phyloP scores from a whole-genome alignment of 2,797 vertebrate species.

The Dendrocincla tyrannina region DNA sequence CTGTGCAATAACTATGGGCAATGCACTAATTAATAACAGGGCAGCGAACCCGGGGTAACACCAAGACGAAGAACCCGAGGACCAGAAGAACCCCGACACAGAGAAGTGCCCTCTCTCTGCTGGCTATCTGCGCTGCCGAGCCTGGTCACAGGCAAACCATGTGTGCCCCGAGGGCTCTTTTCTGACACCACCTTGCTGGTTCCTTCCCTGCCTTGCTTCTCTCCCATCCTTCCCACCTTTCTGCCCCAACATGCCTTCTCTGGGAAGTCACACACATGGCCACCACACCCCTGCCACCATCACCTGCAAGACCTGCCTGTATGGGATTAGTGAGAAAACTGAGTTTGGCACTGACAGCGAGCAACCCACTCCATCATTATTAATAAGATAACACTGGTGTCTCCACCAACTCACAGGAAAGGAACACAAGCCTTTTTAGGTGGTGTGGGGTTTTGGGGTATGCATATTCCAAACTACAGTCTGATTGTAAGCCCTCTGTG shows the following conservation, averaged over 20 bases:
- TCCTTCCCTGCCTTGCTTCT: background rate
- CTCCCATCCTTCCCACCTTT: background rate
- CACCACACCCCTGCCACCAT: no score
- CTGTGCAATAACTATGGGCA: accelerated
- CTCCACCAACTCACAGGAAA: background rate
- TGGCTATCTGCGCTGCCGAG: accelerated
- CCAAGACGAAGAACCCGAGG: background rate
- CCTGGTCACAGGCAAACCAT: accelerated
- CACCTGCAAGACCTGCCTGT: accelerated
- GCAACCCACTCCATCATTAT: background rate
- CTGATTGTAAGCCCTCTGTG: background rate
- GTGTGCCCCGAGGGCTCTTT: no score
- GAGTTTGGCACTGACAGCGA: background rate
- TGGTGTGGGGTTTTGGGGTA: background rate
- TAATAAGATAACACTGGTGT: no score
- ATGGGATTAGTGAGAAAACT: accelerated
- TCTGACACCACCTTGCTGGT: background rate
- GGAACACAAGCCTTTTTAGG: background rate
- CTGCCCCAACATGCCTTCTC: no score
- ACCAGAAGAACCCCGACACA: no score
- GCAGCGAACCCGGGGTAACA: background rate
- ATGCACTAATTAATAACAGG: background rate
- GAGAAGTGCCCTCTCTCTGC: no score
- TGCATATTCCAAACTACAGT: background rate
- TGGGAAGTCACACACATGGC: no score